Percentiles rank a stretch among this genome's conserved stretches.
These are phyloP conservation scores for Chiloscyllium punctatum DNA, from an alignment of 2,797 vertebrate species.

Conservation along the genomic window DNA sequence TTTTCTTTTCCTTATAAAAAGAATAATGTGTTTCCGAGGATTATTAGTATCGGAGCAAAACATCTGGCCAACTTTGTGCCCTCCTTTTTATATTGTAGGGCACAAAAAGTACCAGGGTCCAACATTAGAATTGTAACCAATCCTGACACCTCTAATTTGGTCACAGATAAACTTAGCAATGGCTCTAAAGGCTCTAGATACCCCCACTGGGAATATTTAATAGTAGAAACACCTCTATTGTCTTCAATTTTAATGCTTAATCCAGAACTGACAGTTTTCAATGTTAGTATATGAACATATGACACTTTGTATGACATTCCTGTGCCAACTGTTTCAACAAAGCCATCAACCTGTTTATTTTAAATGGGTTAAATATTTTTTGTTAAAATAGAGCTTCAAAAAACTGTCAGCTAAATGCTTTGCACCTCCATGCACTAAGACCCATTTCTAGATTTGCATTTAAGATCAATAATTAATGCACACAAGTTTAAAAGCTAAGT, in stretches of 20 bases:
- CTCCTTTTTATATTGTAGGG: neutral
- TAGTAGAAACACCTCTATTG: neutral
- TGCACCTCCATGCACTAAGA: neutral
- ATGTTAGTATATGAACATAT: conserved; percentile 30
- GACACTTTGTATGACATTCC: conserved; percentile 33
- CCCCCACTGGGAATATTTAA: neutral
- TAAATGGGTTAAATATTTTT: conserved; percentile 17
- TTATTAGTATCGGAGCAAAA: neutral
- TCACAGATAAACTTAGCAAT: neutral
- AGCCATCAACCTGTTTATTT: conserved; percentile 31
- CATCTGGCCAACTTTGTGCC: neutral
- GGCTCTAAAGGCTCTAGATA: neutral
- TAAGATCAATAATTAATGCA: neutral
- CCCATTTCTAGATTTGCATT: neutral
- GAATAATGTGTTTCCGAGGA: neutral
- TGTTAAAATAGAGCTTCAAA: neutral
- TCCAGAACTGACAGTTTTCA: neutral
- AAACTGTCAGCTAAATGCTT: neutral
- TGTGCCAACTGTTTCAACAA: conserved; percentile 33
- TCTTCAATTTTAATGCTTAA: neutral
- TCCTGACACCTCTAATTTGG: neutral
- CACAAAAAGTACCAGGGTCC: neutral
- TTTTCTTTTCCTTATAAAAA: neutral
- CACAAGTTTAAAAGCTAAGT: neutral
- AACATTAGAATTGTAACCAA: neutral